A percentile compares a stretch with the other conserved stretches of the same genome.
phyloP scores from a whole-genome alignment of 2,888 invertebrate species.

The Perithous albicinctus region DNA sequence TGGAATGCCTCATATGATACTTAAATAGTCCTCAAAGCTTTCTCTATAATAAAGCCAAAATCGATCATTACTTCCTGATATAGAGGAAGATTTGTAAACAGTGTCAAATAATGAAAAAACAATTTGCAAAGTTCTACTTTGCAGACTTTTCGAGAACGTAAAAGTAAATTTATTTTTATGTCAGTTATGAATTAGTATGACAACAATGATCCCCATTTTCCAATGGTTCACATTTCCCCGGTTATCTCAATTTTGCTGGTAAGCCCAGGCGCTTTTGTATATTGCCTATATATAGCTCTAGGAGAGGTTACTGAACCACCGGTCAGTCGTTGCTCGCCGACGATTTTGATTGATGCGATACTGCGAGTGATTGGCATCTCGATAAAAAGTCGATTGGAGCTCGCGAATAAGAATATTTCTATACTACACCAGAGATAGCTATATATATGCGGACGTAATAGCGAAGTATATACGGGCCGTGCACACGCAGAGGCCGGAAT shows the following conservation, averaged over 20 bases:
- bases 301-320: neutral
- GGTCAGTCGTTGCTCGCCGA: constrained; percentile 5
- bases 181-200: neutral
- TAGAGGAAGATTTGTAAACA: too few relatives aligned
- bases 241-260: neutral
- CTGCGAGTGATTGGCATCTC: constrained; percentile 67
- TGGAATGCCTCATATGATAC: too few relatives aligned
- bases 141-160: neutral
- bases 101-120: too few relatives aligned
- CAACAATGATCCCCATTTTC: neutral
- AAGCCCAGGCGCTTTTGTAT: neutral
- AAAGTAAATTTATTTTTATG: neutral
- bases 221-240: constrained; percentile 1
- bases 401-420: constrained; percentile 67
- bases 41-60: too few relatives aligned
- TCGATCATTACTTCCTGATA: too few relatives aligned
- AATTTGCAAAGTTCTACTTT: too few relatives aligned
- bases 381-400: constrained; percentile 71
- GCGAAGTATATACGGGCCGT: neutral
- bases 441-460: neutral
- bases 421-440: neutral
- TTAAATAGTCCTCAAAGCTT: too few relatives aligned
- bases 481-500: constrained; percentile 13
- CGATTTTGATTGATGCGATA: constrained; percentile 73
- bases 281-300: neutral